Conservation (phyloP, 2,888 invertebrate species). For the Protula sp. region DNA sequence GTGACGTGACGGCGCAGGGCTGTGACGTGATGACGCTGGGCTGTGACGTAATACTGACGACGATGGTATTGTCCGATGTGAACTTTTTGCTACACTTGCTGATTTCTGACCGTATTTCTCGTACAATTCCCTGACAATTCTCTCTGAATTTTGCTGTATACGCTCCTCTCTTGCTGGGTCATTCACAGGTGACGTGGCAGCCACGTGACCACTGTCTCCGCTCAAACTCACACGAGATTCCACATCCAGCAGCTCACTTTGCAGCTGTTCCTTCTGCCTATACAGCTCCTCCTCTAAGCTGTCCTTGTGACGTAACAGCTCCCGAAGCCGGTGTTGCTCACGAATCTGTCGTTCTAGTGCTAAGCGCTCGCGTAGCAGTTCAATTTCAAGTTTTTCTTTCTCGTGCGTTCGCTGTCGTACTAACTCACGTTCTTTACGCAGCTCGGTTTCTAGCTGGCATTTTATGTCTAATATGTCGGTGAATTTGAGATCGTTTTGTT, state of each 20-base stretch:
- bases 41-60: too few relatives aligned
- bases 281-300: constrained; percentile 10
- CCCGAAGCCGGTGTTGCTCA: constrained; percentile 11
- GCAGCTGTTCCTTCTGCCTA: neutral
- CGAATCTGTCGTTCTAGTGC: constrained; percentile 13
- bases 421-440: constrained; percentile 8
- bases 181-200: neutral
- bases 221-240: neutral
- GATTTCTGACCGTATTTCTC: neutral
- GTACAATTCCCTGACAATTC: neutral
- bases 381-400: constrained; percentile 17
- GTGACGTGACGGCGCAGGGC: neutral
- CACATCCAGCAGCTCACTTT: neutral
- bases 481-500: constrained; percentile 4
- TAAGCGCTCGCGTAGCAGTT: constrained; percentile 14
- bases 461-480: neutral
- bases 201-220: neutral
- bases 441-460: constrained; percentile 2
- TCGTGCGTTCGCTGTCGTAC: constrained; percentile 4
- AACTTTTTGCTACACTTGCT: neutral
- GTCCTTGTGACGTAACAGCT: constrained; percentile 14
- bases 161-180: constrained; percentile 7
- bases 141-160: neutral
- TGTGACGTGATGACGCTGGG: neutral
- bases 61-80: too few relatives aligned